Evolutionary conservation across 1,140 invertebrate species (phyloP), one percentile per base, ranked within the genome.

Genomic region (Catajapyx aquilonaris): DNA sequence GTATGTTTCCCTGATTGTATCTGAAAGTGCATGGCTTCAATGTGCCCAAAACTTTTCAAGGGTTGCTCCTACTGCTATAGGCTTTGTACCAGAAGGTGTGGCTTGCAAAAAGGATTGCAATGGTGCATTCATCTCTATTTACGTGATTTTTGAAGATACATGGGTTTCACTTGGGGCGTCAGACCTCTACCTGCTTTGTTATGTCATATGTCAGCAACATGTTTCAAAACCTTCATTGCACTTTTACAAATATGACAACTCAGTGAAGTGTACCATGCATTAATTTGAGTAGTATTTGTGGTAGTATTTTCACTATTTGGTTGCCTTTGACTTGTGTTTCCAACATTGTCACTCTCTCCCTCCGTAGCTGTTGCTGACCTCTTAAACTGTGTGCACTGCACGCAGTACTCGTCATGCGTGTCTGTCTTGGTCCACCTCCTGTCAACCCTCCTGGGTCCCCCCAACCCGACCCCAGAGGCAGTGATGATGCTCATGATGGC

Each of bases 401-500:
- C 25, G 10, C n/a, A 28, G 25, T 28, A 10, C n/a, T 42, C 28
- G 7, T 35, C 31, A 20, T 40, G 36, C 9, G 32, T 34, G 32
- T 48, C 58, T 44, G 62, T 65, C 37, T 64, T 61, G 40, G 59
- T 59, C 45, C 64, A 66, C 45, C 57, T 62, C 54, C 62, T 57
- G 46, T 65, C 63, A 55, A 56, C 57, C 30, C 61, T 61, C 56
- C 45, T 39, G 31, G 64, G 60, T 51, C 69, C 71, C 25, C 66
- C 65, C 70, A 69, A 73, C 31, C 62, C 60, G 41, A 64, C 63
- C 20, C 65, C 68, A 52, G 65, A 64, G 46, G 69, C 70, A 28
- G 68, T 63, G 45, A 72, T 66, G 42, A 73, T 72, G 49, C 68
- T 66, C 48, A 73, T 72, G 39, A 71, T 58, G 37, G 63, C 53